Conservation (phyloP, 35 echinoderm and acorn worm genomes). For the Acanthaster planci region DNA sequence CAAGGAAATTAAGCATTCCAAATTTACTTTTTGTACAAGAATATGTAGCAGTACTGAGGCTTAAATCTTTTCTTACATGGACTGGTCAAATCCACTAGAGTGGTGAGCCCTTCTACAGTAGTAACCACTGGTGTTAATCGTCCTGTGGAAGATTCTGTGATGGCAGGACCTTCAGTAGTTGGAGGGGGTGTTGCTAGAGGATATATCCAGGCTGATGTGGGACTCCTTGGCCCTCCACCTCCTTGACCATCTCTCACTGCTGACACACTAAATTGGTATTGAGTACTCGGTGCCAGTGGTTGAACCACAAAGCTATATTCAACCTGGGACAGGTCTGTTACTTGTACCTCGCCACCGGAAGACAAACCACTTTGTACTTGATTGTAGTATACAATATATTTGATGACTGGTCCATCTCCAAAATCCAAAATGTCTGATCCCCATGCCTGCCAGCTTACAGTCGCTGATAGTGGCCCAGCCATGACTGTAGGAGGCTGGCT, state of each 20-base stretch:
- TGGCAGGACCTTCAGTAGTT: not conserved
- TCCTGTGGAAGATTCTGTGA: no score
- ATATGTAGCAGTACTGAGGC: no score
- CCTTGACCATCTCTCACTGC: constrained; percentile 51
- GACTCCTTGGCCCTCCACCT: constrained; percentile 51
- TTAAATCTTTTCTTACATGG: no score
- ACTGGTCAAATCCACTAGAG: no score
- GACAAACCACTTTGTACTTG: not conserved
- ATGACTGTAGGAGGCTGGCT: constrained; percentile 10
- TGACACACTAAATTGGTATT: constrained; percentile 55
- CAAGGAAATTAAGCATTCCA: no score
- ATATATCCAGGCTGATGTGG: not conserved
- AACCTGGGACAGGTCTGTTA: not conserved
- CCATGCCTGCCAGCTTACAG: constrained; percentile 43
- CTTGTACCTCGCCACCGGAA: not conserved
- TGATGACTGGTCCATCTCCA: constrained; percentile 51
- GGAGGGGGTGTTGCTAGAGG: not conserved
- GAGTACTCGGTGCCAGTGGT: not conserved
- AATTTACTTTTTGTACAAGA: no score
- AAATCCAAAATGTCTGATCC: constrained; percentile 17
- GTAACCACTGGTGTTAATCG: no score
- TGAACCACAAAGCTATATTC: not conserved
- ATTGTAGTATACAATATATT: constrained; percentile 43
- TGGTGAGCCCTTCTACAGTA: no score
- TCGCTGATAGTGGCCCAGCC: not conserved